A percentile compares a stretch with the other conserved stretches of the same genome.
These are phyloP conservation scores for Eupithecia centaureata DNA, from an alignment of 2,888 invertebrate genomes.

Conservation along the genomic window DNA sequence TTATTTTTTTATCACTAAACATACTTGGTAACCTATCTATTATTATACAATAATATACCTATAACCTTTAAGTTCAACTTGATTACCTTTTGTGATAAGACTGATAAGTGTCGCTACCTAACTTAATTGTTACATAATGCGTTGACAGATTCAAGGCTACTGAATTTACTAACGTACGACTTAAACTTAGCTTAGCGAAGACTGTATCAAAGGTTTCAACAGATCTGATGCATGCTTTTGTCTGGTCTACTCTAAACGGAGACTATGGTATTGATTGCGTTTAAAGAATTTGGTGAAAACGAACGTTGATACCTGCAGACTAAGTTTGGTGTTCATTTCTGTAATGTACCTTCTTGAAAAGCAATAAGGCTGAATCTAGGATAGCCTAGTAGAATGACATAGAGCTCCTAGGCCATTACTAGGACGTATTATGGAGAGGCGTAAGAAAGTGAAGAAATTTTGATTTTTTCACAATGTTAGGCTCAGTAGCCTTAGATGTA, in stretches of 20 bases:
- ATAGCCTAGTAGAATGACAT: not conserved
- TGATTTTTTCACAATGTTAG: too few species aligned
- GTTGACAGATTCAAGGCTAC: not conserved
- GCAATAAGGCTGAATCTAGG: not conserved
- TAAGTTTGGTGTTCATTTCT: not conserved
- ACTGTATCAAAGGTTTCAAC: not conserved
- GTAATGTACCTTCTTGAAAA: not conserved
- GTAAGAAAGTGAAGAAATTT: too few species aligned
- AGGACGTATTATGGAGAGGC: too few species aligned
- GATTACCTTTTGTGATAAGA: not conserved
- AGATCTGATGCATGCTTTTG: not conserved
- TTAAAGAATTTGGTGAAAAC: not conserved
- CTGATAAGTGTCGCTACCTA: constrained; percentile 6
- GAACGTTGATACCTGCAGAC: not conserved
- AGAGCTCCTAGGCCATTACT: not conserved
- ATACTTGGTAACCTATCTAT: not conserved
- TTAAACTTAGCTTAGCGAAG: not conserved
- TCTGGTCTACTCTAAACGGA: not conserved
- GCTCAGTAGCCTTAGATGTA: too few species aligned
- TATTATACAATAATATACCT: too few species aligned
- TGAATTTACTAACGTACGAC: not conserved
- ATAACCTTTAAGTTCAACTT: not conserved
- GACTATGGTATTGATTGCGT: not conserved
- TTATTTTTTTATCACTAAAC: not conserved
- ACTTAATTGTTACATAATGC: not conserved